Percentiles rank a stretch among this genome's conserved stretches.
Evolutionary conservation across 1,140 invertebrate species (phyloP).

Genomic region (silkworm (Bombyx mori)): DNA sequence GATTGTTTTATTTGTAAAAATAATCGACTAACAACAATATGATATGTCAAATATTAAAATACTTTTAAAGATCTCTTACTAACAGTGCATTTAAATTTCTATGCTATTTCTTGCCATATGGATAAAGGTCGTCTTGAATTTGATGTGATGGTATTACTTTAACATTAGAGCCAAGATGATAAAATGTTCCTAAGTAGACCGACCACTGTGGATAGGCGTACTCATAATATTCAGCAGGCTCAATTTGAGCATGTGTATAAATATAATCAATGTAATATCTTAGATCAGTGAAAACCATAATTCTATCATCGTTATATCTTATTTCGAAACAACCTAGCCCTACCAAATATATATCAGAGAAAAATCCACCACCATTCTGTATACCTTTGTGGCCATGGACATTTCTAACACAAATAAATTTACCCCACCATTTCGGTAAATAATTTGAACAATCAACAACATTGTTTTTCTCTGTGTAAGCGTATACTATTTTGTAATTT

Average conservation of each 20-base stretch:
- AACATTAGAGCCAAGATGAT: conserved; percentile 14
- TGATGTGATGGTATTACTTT: conserved; percentile 23
- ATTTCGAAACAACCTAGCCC: conserved; percentile 45
- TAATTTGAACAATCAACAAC: conserved; percentile 41
- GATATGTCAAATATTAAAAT: too few relatives aligned
- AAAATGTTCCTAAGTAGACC: conserved; percentile 6
- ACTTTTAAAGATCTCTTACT: too few relatives aligned
- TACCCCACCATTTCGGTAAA: conserved; percentile 48
- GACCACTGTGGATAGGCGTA: conserved; percentile 43
- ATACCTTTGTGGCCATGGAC: conserved; percentile 13
- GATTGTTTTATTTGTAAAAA: too few relatives aligned
- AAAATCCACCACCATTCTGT: conserved; percentile 27
- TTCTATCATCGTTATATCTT: conserved; percentile 39
- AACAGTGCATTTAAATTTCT: background rate
- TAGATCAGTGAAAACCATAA: conserved; percentile 42
- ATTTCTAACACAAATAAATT: conserved; percentile 46
- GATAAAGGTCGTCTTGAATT: conserved; percentile 19
- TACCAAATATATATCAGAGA: conserved; percentile 12
- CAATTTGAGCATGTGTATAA: conserved; percentile 21
- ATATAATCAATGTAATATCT: conserved; percentile 35
- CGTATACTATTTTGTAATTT: conserved; percentile 38
- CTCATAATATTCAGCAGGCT: conserved; percentile 37
- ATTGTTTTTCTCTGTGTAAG: background rate
- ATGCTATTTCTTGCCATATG: conserved; percentile 20
- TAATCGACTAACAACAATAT: too few relatives aligned